phyloP scores from a whole-genome alignment of 2,888 invertebrate genomes.

The Cantharis lateralis region DNA sequence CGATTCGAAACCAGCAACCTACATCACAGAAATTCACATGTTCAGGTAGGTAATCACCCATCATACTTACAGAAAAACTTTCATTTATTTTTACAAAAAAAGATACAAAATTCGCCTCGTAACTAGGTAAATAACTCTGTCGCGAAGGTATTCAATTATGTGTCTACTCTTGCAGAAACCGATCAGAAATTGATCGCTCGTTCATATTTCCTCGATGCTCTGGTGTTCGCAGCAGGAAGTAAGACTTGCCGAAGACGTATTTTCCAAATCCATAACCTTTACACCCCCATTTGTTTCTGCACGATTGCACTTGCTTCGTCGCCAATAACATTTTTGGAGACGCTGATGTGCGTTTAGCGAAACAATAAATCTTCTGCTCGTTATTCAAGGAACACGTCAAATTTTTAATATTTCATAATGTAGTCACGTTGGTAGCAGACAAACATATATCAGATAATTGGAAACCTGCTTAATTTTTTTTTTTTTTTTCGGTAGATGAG shows the following conservation, averaged over 20 bases:
- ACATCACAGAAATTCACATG: conserved; percentile 44
- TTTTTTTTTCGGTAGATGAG: not conserved
- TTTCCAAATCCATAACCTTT: not conserved
- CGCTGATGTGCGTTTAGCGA: not conserved
- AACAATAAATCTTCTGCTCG: not conserved
- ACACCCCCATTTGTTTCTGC: not conserved
- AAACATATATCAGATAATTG: no score
- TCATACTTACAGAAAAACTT: not conserved
- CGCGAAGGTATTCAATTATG: not conserved
- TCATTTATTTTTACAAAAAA: not conserved
- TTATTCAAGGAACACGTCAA: not conserved
- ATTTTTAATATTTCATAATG: not conserved
- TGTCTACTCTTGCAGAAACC: not conserved
- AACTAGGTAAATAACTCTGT: not conserved
- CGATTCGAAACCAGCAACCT: conserved; percentile 63
- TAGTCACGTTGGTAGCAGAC: no score
- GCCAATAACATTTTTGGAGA: not conserved
- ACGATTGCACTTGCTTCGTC: not conserved
- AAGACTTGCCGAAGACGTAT: not conserved
- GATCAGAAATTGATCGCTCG: not conserved
- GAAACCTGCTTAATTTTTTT: not conserved
- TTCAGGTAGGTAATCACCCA: conserved; percentile 41
- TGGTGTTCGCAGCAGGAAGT: not conserved
- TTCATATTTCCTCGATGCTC: no score
- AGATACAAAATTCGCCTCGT: no score